Evolutionary conservation across 2,888 invertebrate species (phyloP).

Genomic region (Empis stercorea): DNA sequence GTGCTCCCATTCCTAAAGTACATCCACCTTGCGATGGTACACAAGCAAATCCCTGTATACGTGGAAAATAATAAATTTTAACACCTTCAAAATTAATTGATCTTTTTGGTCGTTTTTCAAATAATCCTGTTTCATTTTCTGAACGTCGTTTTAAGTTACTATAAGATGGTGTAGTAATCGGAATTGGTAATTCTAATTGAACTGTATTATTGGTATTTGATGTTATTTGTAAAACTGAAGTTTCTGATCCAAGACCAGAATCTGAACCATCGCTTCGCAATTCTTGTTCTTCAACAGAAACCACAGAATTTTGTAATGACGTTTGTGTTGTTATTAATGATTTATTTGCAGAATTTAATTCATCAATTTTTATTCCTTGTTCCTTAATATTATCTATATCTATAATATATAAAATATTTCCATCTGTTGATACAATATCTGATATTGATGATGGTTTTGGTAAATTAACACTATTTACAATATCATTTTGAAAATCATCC

Average conservation of each 20-base stretch:
- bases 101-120: constrained; percentile 45
- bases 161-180: not conserved
- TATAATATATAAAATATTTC: constrained; percentile 20
- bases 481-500: constrained; percentile 15
- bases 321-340: no score
- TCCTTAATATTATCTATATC: constrained; percentile 13
- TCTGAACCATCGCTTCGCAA: constrained; percentile 72
- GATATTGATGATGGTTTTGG: no score
- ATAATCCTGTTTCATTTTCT: constrained; percentile 31
- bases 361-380: constrained; percentile 22
- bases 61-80: constrained; percentile 88
- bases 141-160: constrained; percentile 49
- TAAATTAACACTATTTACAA: no score
- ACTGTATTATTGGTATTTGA: constrained; percentile 1
- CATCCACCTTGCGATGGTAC: constrained; percentile 81
- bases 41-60: constrained; percentile 84
- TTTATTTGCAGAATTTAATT: constrained; percentile 18
- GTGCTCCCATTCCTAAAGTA: constrained; percentile 85
- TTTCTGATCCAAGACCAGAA: constrained; percentile 69
- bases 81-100: constrained; percentile 83
- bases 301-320: not conserved
- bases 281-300: constrained; percentile 43
- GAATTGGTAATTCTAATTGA: not conserved
- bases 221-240: constrained; percentile 27
- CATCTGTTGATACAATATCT: constrained; percentile 15